A percentile compares a stretch with the other conserved stretches of the same genome.
Conservation (phyloP, 2,113 vertebrate genomes). For the Globicephala melas region DNA sequence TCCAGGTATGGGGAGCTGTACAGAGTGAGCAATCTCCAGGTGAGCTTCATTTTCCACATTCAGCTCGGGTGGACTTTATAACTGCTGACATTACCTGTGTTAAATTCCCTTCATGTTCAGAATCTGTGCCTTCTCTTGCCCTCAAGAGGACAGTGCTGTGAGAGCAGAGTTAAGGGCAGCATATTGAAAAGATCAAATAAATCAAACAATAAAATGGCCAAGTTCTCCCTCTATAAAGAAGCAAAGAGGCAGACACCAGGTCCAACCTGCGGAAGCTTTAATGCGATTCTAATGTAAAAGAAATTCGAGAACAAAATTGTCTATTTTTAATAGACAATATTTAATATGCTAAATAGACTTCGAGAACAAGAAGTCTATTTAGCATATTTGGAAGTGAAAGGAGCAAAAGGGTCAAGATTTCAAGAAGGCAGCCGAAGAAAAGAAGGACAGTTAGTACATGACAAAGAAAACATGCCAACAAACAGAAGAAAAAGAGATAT, state of each 20-base stretch:
- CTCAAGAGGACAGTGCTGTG: background rate
- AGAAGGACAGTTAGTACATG: background rate
- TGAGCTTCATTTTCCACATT: background rate
- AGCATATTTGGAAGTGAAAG: background rate
- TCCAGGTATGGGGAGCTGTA: background rate
- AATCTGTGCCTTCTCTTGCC: background rate
- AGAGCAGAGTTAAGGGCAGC: background rate
- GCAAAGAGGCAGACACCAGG: background rate
- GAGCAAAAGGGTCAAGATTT: constrained; percentile 1
- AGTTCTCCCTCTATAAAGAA: background rate
- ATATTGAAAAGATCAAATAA: background rate
- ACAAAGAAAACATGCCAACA: background rate
- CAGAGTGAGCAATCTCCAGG: background rate
- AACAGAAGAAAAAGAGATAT: background rate
- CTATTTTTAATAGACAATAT: too few species aligned
- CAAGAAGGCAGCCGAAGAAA: background rate
- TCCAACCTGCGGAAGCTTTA: background rate
- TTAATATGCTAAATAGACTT: too few species aligned
- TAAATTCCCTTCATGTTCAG: background rate
- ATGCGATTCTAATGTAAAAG: background rate
- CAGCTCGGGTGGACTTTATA: background rate
- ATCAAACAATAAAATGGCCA: background rate
- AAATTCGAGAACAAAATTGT: background rate
- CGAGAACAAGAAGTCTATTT: background rate
- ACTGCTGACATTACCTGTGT: background rate